Conservation (phyloP, 2,888 invertebrate species). For the Nasonia oneida region DNA sequence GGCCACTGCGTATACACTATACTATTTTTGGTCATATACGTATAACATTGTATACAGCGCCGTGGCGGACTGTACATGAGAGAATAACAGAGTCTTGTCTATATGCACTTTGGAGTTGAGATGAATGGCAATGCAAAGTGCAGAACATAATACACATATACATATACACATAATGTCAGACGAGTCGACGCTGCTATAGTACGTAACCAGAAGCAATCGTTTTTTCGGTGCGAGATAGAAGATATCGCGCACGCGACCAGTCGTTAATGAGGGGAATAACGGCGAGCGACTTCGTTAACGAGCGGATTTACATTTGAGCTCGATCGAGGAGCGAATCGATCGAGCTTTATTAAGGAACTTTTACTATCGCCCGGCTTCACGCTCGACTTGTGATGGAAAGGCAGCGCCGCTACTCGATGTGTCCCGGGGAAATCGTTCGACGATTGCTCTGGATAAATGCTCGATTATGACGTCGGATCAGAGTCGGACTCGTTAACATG, state of each 20-base stretch:
- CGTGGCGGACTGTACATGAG: background rate
- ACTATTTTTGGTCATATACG: background rate
- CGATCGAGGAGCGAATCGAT: background rate
- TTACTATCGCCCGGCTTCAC: background rate
- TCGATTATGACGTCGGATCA: background rate
- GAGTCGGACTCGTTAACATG: background rate
- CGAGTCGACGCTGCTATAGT: background rate
- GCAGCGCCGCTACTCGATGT: background rate
- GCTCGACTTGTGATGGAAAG: background rate
- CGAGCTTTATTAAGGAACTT: constrained; percentile 1
- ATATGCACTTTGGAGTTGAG: constrained; percentile 49
- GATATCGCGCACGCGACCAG: no score
- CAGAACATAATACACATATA: constrained; percentile 33
- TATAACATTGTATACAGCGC: background rate
- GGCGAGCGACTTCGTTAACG: constrained; percentile 8
- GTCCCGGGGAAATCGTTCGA: background rate
- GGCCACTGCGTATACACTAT: background rate
- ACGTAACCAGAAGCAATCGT: background rate
- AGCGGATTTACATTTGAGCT: constrained; percentile 21
- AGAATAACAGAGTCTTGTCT: background rate
- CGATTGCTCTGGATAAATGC: background rate
- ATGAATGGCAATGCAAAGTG: constrained; percentile 60
- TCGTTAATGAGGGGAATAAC: background rate
- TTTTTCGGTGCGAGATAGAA: background rate
- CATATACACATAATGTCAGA: background rate